Percentiles rank a stretch among this genome's conserved stretches.
phyloP scores from a whole-genome alignment of 92 coral and sea anemone species.

The Chrysogorgia sp. region DNA sequence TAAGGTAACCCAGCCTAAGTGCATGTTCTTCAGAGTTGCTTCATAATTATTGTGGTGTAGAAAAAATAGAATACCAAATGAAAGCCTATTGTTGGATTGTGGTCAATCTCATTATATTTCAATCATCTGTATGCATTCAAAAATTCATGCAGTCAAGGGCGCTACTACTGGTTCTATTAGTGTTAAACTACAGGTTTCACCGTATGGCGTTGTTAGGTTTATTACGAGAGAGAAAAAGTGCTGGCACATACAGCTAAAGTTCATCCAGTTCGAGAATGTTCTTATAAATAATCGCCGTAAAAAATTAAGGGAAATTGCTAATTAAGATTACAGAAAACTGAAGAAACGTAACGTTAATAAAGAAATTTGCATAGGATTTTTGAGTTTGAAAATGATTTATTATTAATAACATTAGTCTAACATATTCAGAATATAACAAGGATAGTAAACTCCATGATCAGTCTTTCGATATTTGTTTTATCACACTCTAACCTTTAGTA shows the following conservation, averaged over 20 bases:
- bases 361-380: not conserved
- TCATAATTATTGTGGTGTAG: not conserved
- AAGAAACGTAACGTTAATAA: not conserved
- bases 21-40: not conserved
- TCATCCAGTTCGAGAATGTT: not conserved
- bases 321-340: not conserved
- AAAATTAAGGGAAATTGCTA: slow-evolving; percentile 4
- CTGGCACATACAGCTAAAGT: too few relatives aligned
- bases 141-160: not conserved
- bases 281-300: not conserved
- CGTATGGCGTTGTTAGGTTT: not conserved
- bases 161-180: not conserved
- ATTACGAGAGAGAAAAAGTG: too few relatives aligned
- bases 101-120: slow-evolving; percentile 22
- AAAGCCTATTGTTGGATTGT: not conserved
- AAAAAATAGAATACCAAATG: not conserved
- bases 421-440: not conserved
- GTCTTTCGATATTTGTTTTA: too few relatives aligned
- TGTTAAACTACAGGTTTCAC: not conserved
- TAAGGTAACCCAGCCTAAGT: too few relatives aligned
- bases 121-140: slow-evolving; percentile 3
- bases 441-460: too few relatives aligned
- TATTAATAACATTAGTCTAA: slow-evolving; percentile 7
- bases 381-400: not conserved
- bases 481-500: too few relatives aligned